Evolutionary conservation across 2,113 vertebrate species (phyloP), one percentile per base, ranked within the genome.

Genomic region (Clarias magur): DNA sequence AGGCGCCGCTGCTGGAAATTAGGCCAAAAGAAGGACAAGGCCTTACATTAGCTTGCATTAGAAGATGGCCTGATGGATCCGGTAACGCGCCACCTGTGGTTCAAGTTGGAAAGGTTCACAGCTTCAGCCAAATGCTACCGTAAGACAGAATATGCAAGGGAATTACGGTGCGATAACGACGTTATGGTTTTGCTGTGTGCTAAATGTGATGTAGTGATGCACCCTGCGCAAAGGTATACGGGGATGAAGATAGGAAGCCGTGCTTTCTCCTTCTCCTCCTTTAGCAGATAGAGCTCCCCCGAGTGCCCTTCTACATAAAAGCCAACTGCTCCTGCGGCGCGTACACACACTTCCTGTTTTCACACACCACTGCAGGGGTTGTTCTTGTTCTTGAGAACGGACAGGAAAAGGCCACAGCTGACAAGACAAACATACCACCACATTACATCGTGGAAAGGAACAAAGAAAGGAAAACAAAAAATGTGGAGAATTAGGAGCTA

Each of bases 1-100:
- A 97, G 96, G 96, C 95, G 94, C 92, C 94, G 94, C 94, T 95
- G 93, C 95, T 92, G 91, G 95, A 96, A 97, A 97, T 96, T 96
- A 92, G 93, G 87, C 90, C n/a, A 27, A 82, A 82, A 83, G 88
- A 86, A 81, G 88, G 85, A 88, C 85, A 13, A 62, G 85, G 30
- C 3, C 83, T 57, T 79, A 79, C 62, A 53, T 73, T 90, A 25
- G 56, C 59, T 83, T 85, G 62, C 25, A 23, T 42, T 62, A 48
- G 34, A n/a, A 27, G 23, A 34, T 11, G 79, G 12, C 5, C 57
- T 62, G 30, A 42, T 63, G 83, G 15, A 42, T 12, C 25, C 12
- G 11, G 19, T 62, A 73, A 62, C n/a, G 83, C n/a, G 63, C 27
- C 17, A 62, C 57, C 83, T 76, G 54, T 72, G 68, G 21, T 65